These are phyloP conservation scores for Rhorus exstirpatorius DNA, from an alignment of 2,888 invertebrate genomes.

Conservation along the genomic window DNA sequence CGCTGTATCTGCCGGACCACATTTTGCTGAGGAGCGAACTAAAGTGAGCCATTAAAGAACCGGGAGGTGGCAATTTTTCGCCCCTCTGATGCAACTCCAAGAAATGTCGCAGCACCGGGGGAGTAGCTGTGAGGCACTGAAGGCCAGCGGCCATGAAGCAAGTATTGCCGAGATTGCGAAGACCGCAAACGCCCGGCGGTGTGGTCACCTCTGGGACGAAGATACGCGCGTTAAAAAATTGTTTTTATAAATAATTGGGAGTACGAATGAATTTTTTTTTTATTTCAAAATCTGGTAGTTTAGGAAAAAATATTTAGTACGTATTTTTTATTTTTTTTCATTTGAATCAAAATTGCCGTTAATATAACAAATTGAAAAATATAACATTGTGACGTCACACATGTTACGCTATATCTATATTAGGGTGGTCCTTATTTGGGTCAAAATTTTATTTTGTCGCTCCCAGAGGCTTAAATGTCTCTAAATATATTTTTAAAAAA, in stretches of 20 bases:
- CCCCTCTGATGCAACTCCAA: slow-evolving; percentile 82
- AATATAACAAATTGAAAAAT: too few species aligned
- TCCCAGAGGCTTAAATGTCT: too few species aligned
- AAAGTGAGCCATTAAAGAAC: slow-evolving; percentile 87
- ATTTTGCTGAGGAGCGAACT: slow-evolving; percentile 87
- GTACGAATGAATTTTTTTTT: too few species aligned
- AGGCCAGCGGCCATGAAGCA: slow-evolving; percentile 88
- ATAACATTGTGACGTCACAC: too few species aligned
- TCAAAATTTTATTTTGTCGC: too few species aligned
- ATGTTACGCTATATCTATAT: too few species aligned
- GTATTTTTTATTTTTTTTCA: too few species aligned
- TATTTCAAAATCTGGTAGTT: too few species aligned
- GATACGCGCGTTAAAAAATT: slow-evolving; percentile 10
- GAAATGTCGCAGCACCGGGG: slow-evolving; percentile 87
- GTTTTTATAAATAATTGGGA: neutral
- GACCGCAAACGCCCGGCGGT: slow-evolving; percentile 87
- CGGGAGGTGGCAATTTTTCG: slow-evolving; percentile 82
- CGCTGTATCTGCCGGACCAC: slow-evolving; percentile 88
- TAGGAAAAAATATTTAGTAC: too few species aligned
- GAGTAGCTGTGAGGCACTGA: slow-evolving; percentile 88
- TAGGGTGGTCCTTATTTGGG: too few species aligned
- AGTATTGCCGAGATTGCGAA: slow-evolving; percentile 88
- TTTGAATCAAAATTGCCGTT: too few species aligned
- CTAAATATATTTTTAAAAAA: too few species aligned
- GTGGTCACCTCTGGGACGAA: slow-evolving; percentile 77